Evolutionary conservation across 2,888 invertebrate species (phyloP).

Genomic region (Emmelina monodactyla): DNA sequence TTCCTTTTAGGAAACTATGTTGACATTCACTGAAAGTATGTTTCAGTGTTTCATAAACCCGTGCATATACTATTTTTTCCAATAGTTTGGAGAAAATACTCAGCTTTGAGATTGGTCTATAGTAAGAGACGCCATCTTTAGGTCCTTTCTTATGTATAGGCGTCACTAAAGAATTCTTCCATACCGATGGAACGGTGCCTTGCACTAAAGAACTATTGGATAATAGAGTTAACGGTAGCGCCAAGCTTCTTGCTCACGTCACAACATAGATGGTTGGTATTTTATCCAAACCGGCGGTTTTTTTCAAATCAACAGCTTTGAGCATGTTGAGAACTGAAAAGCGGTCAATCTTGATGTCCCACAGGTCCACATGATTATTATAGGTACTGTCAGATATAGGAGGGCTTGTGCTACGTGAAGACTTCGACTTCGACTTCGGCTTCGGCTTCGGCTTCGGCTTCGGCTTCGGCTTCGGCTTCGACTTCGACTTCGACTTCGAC

Average conservation of each 20-base stretch:
- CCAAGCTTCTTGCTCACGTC: slow-evolving; percentile 10
- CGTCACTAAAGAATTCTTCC: slow-evolving; percentile 12
- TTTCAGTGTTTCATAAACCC: slow-evolving; percentile 9
- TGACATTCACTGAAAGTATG: slow-evolving; percentile 10
- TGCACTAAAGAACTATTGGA: slow-evolving; percentile 9
- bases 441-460: too few species aligned
- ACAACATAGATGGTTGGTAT: slow-evolving; percentile 12
- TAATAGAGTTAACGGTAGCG: slow-evolving; percentile 7
- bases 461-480: too few species aligned
- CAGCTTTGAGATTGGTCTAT: slow-evolving; percentile 15
- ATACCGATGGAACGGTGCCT: slow-evolving; percentile 4
- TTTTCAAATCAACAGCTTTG: slow-evolving; percentile 9
- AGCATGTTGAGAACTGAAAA: slow-evolving; percentile 8
- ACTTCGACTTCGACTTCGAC: too few species aligned
- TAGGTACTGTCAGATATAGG: too few species aligned
- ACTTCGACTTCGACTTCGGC: too few species aligned
- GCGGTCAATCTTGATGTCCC: too few species aligned
- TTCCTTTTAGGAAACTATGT: slow-evolving; percentile 14
- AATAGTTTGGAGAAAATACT: slow-evolving; percentile 13
- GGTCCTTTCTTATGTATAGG: slow-evolving; percentile 12
- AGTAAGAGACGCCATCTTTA: slow-evolving; percentile 9
- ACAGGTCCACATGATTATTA: too few species aligned
- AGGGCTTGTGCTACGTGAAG: too few species aligned
- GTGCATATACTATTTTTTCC: slow-evolving; percentile 12
- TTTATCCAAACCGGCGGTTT: slow-evolving; percentile 14